Percentiles rank a stretch among this genome's conserved stretches.
Evolutionary conservation across 23 tunicate genomes (phyloP).

Genomic region (Styela clava): DNA sequence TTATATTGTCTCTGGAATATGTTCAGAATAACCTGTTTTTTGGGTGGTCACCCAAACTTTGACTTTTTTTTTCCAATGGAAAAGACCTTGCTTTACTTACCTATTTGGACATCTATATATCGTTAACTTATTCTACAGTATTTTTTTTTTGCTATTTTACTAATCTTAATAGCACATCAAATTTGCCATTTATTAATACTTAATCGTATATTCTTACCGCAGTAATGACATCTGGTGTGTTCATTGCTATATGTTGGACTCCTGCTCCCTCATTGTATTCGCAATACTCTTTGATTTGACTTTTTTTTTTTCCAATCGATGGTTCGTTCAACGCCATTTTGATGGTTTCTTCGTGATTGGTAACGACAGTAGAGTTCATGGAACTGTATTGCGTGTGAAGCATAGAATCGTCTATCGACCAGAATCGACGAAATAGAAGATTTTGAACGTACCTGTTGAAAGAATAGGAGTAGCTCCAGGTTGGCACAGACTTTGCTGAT

Average conservation of each 20-base stretch:
- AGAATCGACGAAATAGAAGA: constrained; percentile 95
- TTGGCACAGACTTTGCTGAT: no score
- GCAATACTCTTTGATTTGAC: constrained; percentile 95
- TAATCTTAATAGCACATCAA: no score
- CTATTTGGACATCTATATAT: no score
- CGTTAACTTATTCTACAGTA: no score
- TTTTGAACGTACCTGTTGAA: constrained; percentile 93
- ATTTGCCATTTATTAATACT: no score
- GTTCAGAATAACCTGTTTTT: no score
- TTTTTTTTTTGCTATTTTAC: no score
- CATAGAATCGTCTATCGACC: constrained; percentile 95
- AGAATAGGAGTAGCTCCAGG: no score
- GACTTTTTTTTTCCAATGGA: no score
- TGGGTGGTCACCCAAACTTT: no score
- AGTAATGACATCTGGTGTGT: constrained; percentile 58
- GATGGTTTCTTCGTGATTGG: constrained; percentile 91
- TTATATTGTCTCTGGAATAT: no score
- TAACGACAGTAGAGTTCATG: constrained; percentile 81
- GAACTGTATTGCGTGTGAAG: constrained; percentile 98
- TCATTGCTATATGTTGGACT: constrained; percentile 94
- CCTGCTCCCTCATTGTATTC: constrained; percentile 98
- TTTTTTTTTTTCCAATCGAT: constrained; percentile 86
- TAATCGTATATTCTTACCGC: constrained; percentile 79
- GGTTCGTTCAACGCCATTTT: constrained; percentile 99
- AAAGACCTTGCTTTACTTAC: no score